Evolutionary conservation across 2,888 invertebrate genomes (phyloP), one percentile per base, ranked within the genome.

Genomic region (Cheilosia soror): DNA sequence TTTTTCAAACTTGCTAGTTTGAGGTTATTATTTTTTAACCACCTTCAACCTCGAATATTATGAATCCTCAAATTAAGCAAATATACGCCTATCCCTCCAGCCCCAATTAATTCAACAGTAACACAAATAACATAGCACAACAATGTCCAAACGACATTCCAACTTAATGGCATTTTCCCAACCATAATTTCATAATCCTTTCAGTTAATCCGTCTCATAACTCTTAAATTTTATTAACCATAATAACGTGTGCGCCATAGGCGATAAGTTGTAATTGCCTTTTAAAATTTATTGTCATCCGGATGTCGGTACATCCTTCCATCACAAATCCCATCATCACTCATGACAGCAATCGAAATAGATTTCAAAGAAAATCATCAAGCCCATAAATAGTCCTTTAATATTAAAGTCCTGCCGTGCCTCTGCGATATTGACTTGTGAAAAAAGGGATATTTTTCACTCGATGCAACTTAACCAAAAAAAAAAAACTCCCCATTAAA

Each of bases 351-450:
- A 73, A 66, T 73, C 53, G 58, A 62, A 62, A 75, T 75, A 63
- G 55, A 75, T 62, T 51, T 37, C 27, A 65, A 42, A 63, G 37
- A 57, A 27, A 57, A 65, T 44, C 15, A 65, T 62, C 62, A 29
- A 27, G 49, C 9, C 44, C 57, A 65, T 68, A 79, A 73, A 65
- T 51, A 69, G 40, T 63, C 69, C 62, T 58, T 51, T 84, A 79
- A 79, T 20, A 20, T 79, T 75, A 71, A 63, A 62, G 60, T 42
- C 31, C 29, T 60, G 27, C 37, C 42, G 4, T 58, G 44, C n/a
- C 33, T 66, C n/a, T 5, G 49, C 2, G 29, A n/a, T n/a, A n/a
- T n/a, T n/a, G n/a, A n/a, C n/a, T n/a, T n/a, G 29, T 37, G 31
- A 25, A 15, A 9, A 62, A 62, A 29, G 42, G 15, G 5, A 11